Evolutionary conservation across 2,888 invertebrate genomes (phyloP).

Genomic region (Zeuzera pyrina): DNA sequence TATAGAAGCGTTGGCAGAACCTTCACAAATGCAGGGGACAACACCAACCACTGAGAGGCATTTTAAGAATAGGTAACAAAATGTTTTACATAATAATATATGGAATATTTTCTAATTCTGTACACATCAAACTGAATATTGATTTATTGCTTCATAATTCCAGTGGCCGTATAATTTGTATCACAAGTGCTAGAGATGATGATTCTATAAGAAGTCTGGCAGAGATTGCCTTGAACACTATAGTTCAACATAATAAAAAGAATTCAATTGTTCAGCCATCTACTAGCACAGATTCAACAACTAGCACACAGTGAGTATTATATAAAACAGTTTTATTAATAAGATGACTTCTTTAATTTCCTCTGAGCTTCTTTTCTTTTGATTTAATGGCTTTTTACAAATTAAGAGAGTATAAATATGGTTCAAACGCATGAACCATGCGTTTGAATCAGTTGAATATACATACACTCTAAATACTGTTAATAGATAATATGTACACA

Average conservation of each 20-base stretch:
- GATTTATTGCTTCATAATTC: conserved; percentile 51
- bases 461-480: too few relatives aligned
- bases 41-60: conserved; percentile 39
- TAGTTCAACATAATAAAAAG: conserved; percentile 85
- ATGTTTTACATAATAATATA: too few relatives aligned
- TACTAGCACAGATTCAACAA: conserved; percentile 7
- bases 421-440: too few relatives aligned
- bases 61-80: conserved; percentile 57
- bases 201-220: conserved; percentile 89
- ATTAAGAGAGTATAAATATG: too few relatives aligned
- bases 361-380: conserved; percentile 1
- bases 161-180: conserved; percentile 90
- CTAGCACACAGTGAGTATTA: conserved; percentile 31
- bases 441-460: too few relatives aligned
- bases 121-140: too few relatives aligned
- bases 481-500: too few relatives aligned
- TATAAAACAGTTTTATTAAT: not conserved
- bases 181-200: conserved; percentile 91
- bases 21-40: conserved; percentile 81
- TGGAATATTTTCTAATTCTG: too few relatives aligned
- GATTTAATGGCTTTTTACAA: too few relatives aligned
- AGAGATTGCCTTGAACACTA: conserved; percentile 87
- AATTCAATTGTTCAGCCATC: conserved; percentile 31
- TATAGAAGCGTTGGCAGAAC: conserved; percentile 87
- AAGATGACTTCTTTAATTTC: not conserved